These are phyloP conservation scores for Eupithecia abbreviata DNA, from an alignment of 2,888 invertebrate genomes.

Conservation along the genomic window DNA sequence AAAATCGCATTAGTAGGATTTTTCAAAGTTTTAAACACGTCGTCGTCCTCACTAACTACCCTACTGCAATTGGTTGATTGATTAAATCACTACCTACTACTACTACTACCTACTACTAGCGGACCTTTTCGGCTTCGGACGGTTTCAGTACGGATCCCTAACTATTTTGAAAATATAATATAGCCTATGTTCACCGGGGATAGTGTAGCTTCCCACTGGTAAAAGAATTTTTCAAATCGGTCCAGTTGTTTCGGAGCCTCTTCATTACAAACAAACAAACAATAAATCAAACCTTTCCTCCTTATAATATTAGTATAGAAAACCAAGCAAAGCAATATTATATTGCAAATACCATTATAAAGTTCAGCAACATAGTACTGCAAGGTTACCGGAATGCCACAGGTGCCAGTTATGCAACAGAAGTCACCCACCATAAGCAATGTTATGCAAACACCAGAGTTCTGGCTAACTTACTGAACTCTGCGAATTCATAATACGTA, in stretches of 20 bases:
- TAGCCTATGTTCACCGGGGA: too few relatives aligned
- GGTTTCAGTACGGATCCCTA: too few relatives aligned
- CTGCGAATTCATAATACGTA: background rate
- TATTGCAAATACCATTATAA: background rate
- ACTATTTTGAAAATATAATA: too few relatives aligned
- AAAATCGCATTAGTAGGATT: too few relatives aligned
- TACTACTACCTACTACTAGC: too few relatives aligned
- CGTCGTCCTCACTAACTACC: background rate
- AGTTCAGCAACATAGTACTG: background rate
- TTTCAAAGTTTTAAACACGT: background rate
- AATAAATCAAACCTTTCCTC: too few relatives aligned
- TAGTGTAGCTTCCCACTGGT: too few relatives aligned
- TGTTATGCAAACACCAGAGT: conserved; percentile 1
- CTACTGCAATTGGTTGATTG: background rate
- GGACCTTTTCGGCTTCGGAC: too few relatives aligned
- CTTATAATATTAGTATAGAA: too few relatives aligned
- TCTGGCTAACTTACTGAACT: conserved; percentile 1
- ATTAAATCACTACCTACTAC: background rate
- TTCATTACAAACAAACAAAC: too few relatives aligned
- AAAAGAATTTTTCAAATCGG: too few relatives aligned
- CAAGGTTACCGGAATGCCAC: background rate
- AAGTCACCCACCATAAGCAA: background rate
- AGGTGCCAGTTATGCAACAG: background rate
- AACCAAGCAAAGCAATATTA: background rate
- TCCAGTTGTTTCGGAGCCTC: too few relatives aligned